Evolutionary conservation across 2,888 invertebrate genomes (phyloP).

Genomic region (Diaprepes abbreviatus): DNA sequence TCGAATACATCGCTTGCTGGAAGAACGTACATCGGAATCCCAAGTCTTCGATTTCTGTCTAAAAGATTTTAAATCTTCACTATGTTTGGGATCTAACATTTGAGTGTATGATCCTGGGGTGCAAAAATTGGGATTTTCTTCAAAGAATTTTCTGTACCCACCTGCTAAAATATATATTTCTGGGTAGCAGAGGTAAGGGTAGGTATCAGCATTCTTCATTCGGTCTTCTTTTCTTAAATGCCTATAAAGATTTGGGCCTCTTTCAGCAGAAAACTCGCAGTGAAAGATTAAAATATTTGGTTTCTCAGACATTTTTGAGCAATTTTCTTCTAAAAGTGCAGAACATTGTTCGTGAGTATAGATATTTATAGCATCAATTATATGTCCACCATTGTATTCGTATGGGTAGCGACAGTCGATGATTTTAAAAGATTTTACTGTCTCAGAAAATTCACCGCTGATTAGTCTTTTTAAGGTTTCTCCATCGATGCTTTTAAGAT

Average conservation of each 20-base stretch:
- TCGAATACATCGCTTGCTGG: conserved; percentile 19
- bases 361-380: conserved; percentile 40
- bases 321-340: conserved; percentile 34
- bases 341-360: conserved; percentile 45
- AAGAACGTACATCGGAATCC: conserved; percentile 31
- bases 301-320: conserved; percentile 1
- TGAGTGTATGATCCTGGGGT: conserved; percentile 31
- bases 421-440: conserved; percentile 41
- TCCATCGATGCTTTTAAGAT: conserved; percentile 39
- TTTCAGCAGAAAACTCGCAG: conserved; percentile 47
- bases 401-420: conserved; percentile 49
- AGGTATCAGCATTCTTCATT: conserved; percentile 23
- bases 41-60: conserved; percentile 45
- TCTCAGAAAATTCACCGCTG: conserved; percentile 34
- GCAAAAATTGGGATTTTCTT: conserved; percentile 34
- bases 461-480: conserved; percentile 33
- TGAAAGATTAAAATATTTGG: conserved; percentile 43
- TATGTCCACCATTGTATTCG: conserved; percentile 47
- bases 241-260: conserved; percentile 46
- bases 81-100: conserved; percentile 36
- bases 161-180: conserved; percentile 48
- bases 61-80: conserved; percentile 28
- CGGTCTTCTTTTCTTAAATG: conserved; percentile 45
- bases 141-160: conserved; percentile 43
- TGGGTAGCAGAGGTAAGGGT: conserved; percentile 44